Evolutionary conservation across 2,113 vertebrate genomes (phyloP).

Genomic region (Nasalis larvatus): DNA sequence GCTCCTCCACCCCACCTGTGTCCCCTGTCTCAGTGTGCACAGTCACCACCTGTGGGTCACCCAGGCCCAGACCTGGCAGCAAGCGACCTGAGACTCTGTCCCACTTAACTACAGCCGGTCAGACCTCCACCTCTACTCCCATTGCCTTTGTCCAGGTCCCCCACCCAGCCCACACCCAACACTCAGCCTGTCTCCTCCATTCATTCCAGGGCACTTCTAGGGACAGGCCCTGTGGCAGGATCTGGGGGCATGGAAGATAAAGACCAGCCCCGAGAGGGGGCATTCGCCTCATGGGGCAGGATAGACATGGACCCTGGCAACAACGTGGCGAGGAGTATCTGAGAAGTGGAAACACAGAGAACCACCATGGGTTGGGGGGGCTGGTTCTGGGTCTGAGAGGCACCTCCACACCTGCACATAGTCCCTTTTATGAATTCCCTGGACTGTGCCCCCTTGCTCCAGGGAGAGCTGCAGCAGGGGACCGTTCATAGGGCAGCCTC

Average conservation of each 20-base stretch:
- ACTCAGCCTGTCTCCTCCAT: not conserved
- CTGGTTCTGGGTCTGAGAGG: not conserved
- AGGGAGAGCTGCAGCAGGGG: no score
- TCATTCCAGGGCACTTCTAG: not conserved
- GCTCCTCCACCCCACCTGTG: fast-evolving
- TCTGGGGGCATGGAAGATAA: not conserved
- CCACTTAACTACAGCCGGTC: not conserved
- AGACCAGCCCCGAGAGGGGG: not conserved
- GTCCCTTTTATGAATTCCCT: not conserved
- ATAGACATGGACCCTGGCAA: no score
- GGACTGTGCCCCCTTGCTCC: fast-evolving
- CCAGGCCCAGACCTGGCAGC: not conserved
- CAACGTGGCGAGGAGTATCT: not conserved
- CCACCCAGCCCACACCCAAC: not conserved
- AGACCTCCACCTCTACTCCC: not conserved
- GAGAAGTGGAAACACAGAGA: not conserved
- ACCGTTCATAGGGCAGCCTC: not conserved
- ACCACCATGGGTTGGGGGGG: no score
- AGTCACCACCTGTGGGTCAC: not conserved
- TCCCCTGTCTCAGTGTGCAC: fast-evolving
- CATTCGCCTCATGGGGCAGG: not conserved
- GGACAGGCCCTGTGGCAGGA: not conserved
- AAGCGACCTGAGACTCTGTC: no score
- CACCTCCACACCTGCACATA: fast-evolving
- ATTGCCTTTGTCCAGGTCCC: not conserved